phyloP scores from a whole-genome alignment of 1,140 invertebrate species.

The Anagrus nilaparvatae region DNA sequence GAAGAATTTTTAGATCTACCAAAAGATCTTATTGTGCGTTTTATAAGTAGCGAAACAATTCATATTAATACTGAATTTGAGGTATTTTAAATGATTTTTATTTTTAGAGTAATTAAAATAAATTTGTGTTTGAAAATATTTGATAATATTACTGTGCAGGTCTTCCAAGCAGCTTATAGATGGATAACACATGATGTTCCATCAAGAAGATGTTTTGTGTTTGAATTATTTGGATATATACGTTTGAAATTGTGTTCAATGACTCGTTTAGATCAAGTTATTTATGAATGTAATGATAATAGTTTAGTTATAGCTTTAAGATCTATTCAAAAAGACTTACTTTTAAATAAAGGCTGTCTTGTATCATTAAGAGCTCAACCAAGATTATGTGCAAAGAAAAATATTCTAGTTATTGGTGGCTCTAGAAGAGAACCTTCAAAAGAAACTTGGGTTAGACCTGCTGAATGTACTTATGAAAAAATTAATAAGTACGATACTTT shows the following conservation, averaged over 20 bases:
- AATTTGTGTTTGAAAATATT: conserved; percentile 1
- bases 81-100: conserved; percentile 38
- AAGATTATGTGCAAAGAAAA: conserved; percentile 71
- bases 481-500: conserved; percentile 74
- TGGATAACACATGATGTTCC: conserved; percentile 83
- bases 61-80: conserved; percentile 87
- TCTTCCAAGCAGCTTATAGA: conserved; percentile 79
- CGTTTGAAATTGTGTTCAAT: conserved; percentile 77
- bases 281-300: conserved; percentile 70
- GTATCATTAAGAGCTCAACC: conserved; percentile 68
- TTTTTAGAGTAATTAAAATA: conserved; percentile 1
- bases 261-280: conserved; percentile 67
- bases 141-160: conserved; percentile 37
- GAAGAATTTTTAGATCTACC: conserved; percentile 86
- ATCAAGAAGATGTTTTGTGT: conserved; percentile 70
- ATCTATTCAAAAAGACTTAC: conserved; percentile 73
- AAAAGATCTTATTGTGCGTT: conserved; percentile 66
- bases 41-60: conserved; percentile 79
- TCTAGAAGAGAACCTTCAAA: conserved; percentile 69
- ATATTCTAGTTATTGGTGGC: conserved; percentile 84
- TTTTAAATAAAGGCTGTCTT: conserved; percentile 64
- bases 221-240: conserved; percentile 76
- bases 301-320: conserved; percentile 70
- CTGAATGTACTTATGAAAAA: conserved; percentile 66
- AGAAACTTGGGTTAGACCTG: conserved; percentile 47